Evolutionary conservation across 2,113 vertebrate species (phyloP), one percentile per base, ranked within the genome.

Genomic region (Chlorodrepanis virens): DNA sequence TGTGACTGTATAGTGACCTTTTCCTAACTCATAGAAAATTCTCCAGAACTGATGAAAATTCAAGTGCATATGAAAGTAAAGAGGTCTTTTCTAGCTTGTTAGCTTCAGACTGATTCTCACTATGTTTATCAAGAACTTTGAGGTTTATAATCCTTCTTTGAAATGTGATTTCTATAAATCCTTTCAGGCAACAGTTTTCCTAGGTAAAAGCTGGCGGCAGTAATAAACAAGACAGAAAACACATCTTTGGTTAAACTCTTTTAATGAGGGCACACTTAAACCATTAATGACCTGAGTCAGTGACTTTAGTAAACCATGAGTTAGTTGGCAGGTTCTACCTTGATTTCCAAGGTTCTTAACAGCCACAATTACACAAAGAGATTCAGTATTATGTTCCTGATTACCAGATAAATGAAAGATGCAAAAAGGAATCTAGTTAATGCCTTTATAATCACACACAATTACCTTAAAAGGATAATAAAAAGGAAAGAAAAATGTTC

Each of bases 381-480:
- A 88, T 86, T 91, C 59, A 83, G 35, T 93, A 80, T 91, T 90
- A 54, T 85, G 79, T 69, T 96, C 67, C 75, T 80, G 93, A 94
- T 93, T 89, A 94, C 64, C 52, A 94, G 64, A 96, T 59, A 97
- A 92, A 94, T 92, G 89, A 88, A 97, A 97, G 94, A 83, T 74
- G 42, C 33, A 78, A 70, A 95, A 93, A 83, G 52, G 80, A 94
- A 80, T 89, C 82, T 70, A 89, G 64, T 77, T 94, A 95, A 96
- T 94, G 91, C 72, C 39, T 89, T 95, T 97, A 90, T 94, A 97
- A 94, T 89, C 72, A 87, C 83, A 86, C 17, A 77, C 72, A 91
- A 81, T 93, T 94, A 94, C 91, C 90, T 94, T 93, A 89, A 94
- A 95, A 96, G 79, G 75, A 94, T 80, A 96, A 74, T 86, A 94